Evolutionary conservation across 2,797 vertebrate genomes (phyloP).

Genomic region (Anniella stebbinsi): DNA sequence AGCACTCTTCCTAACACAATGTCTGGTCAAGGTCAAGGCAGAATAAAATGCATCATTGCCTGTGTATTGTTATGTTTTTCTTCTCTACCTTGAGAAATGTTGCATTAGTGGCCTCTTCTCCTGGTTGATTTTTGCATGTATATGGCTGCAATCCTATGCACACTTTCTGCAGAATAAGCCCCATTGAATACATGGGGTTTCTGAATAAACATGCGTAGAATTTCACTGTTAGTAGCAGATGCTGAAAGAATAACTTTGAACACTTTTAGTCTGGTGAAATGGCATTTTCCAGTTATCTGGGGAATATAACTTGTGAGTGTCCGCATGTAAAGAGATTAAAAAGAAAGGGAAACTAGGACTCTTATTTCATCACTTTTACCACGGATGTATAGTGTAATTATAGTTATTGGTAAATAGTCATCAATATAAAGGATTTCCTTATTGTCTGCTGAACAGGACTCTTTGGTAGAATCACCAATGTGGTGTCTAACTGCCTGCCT

Average conservation of each 20-base stretch:
- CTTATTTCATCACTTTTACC: neutral
- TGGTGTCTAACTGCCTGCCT: slow-evolving; percentile 45
- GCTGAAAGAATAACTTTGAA: neutral
- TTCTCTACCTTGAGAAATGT: neutral
- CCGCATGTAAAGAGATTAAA: neutral
- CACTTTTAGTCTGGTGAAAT: slow-evolving; percentile 5
- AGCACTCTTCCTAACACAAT: slow-evolving; percentile 34
- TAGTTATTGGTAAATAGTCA: slow-evolving; percentile 7
- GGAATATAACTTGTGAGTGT: neutral
- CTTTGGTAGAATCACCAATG: slow-evolving; percentile 65
- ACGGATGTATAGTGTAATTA: accelerated
- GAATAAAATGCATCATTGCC: slow-evolving; percentile 44
- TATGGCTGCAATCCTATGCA: no score
- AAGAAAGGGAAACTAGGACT: neutral
- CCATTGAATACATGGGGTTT: no score
- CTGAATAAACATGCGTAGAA: no score
- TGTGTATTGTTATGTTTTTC: slow-evolving; percentile 22
- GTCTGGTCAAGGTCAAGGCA: slow-evolving; percentile 65
- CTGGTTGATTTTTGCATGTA: neutral
- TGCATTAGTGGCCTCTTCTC: neutral
- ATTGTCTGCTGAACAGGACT: slow-evolving; percentile 74
- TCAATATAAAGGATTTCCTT: slow-evolving; percentile 37
- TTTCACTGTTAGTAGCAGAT: neutral
- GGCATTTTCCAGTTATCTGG: neutral
- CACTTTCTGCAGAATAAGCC: no score